These are phyloP conservation scores for Stichodactyla helianthus DNA, from an alignment of 64 coral and sea anemone genomes.

Conservation along the genomic window DNA sequence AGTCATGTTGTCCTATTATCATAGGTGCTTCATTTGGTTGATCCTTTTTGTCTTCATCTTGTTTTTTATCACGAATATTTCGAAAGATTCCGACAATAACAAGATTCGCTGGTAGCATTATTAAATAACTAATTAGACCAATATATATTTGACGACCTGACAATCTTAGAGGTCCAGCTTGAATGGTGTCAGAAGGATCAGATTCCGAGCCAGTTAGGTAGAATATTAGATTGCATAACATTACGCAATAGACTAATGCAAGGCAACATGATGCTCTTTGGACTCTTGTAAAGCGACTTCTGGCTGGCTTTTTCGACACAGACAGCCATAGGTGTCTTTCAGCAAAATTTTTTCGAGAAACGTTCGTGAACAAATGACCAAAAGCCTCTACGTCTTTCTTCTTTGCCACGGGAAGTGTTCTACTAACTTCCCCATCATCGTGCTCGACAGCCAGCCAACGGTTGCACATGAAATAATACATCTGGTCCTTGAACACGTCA, in stretches of 20 bases:
- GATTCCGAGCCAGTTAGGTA: constrained; percentile 24
- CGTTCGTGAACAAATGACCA: constrained; percentile 49
- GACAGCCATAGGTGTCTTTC: constrained; percentile 82
- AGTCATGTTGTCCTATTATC: background rate
- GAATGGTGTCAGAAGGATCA: constrained; percentile 14
- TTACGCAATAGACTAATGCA: constrained; percentile 43
- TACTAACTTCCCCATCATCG: constrained; percentile 60
- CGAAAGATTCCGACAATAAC: constrained; percentile 51
- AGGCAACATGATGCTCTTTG: constrained; percentile 79
- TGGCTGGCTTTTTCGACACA: constrained; percentile 47
- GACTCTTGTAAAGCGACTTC: constrained; percentile 65
- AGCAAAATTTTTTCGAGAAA: constrained; percentile 36
- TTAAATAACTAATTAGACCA: constrained; percentile 47
- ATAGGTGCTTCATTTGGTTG: background rate
- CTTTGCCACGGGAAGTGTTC: constrained; percentile 41
- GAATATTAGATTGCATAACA: constrained; percentile 67
- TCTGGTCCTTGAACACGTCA: constrained; percentile 41
- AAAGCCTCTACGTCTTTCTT: constrained; percentile 41
- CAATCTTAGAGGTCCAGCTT: constrained; percentile 25
- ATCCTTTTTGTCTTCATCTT: background rate
- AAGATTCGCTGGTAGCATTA: constrained; percentile 74
- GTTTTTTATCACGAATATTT: constrained; percentile 19
- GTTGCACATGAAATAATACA: constrained; percentile 75
- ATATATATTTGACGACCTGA: constrained; percentile 28
- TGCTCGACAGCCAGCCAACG: constrained; percentile 79